Conservation (phyloP, 2,113 vertebrate genomes). For the Suricata suricatta region DNA sequence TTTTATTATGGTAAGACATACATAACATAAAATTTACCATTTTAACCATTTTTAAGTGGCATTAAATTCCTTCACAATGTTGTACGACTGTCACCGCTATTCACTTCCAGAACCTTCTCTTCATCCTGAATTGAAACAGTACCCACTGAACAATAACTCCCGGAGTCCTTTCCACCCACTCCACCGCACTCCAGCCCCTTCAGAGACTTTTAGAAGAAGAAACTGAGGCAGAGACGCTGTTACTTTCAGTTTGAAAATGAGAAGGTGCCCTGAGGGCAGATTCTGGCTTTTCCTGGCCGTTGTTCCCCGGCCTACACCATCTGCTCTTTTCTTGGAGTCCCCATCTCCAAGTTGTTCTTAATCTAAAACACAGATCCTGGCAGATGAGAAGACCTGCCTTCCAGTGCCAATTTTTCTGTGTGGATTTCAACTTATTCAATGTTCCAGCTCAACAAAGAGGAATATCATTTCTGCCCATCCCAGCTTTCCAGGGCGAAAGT, state of each 20-base stretch:
- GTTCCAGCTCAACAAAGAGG: not conserved
- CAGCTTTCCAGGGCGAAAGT: constrained; percentile 4
- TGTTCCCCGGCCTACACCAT: not conserved
- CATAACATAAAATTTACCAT: not conserved
- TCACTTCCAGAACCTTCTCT: not conserved
- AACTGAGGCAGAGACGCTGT: not conserved
- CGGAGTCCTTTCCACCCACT: no score
- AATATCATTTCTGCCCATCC: not conserved
- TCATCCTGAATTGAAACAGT: not conserved
- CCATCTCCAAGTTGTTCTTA: not conserved
- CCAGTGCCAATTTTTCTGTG: not conserved
- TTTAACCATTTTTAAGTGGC: not conserved
- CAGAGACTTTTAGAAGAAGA: not conserved
- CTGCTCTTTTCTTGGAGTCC: not conserved
- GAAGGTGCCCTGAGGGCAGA: not conserved
- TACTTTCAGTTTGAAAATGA: not conserved
- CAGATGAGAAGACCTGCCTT: not conserved
- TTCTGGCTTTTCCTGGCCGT: not conserved
- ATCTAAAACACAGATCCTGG: not conserved
- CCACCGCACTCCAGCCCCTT: not conserved
- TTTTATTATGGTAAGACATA: not conserved
- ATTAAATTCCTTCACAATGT: not conserved
- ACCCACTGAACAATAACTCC: not conserved
- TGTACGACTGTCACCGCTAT: accelerated
- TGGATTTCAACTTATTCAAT: not conserved